Conservation (phyloP, 2,113 vertebrate genomes). For the Petaurus breviceps region DNA sequence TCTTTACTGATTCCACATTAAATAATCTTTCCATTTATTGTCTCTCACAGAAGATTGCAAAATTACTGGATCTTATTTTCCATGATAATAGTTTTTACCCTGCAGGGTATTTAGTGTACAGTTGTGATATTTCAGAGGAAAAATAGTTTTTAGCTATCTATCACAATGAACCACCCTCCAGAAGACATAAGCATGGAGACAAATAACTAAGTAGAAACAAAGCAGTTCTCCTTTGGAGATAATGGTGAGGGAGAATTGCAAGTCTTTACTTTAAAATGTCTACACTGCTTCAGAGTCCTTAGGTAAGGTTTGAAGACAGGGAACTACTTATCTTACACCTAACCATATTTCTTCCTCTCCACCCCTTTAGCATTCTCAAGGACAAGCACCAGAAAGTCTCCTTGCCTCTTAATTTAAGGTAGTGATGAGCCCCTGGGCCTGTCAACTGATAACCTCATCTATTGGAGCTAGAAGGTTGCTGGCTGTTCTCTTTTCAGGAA, state of each 20-base stretch:
- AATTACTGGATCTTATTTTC: background rate
- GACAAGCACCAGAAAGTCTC: background rate
- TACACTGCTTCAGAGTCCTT: background rate
- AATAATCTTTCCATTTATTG: background rate
- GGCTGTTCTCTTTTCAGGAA: slow-evolving; percentile 7
- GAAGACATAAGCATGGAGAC: background rate
- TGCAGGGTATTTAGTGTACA: background rate
- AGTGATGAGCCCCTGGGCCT: background rate
- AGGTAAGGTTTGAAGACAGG: background rate
- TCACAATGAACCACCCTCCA: background rate
- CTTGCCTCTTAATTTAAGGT: slow-evolving; percentile 8
- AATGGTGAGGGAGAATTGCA: slow-evolving; percentile 8
- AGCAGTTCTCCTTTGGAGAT: background rate
- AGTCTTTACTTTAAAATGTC: background rate
- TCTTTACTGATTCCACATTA: background rate
- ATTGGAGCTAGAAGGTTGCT: slow-evolving; percentile 2
- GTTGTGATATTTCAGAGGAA: background rate
- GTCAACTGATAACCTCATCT: background rate
- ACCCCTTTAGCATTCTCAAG: background rate
- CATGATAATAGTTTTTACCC: background rate
- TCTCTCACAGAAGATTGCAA: background rate
- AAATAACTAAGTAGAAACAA: slow-evolving; percentile 19
- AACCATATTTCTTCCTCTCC: background rate
- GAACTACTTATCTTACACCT: background rate
- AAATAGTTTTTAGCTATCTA: background rate